A percentile compares a stretch with the other conserved stretches of the same genome.
Evolutionary conservation across 2,888 invertebrate genomes (phyloP).

Genomic region (Drosophila infuscata): DNA sequence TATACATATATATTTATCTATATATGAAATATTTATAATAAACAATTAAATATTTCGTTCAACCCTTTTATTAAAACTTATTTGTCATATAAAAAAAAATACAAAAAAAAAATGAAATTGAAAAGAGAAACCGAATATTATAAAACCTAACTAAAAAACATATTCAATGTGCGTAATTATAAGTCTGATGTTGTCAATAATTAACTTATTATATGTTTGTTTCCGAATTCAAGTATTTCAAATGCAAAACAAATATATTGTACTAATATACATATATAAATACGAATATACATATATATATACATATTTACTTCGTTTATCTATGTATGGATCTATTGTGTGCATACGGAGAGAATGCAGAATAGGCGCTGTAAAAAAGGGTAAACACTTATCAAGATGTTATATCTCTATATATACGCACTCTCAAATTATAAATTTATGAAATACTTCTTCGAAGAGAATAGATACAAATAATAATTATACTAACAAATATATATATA

Average conservation of each 20-base stretch:
- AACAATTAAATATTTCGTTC: conserved; percentile 29
- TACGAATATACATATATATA: conserved; percentile 42
- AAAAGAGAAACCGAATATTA: conserved; percentile 35
- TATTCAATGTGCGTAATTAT: conserved; percentile 82
- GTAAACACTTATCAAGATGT: conserved; percentile 52
- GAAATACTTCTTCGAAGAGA: conserved; percentile 31
- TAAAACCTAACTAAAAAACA: conserved; percentile 57
- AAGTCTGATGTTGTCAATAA: conserved; percentile 84
- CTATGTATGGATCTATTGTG: conserved; percentile 45
- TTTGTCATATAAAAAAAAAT: conserved; percentile 33
- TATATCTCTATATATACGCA: conserved; percentile 57
- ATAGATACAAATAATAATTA: conserved; percentile 38
- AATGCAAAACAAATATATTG: conserved; percentile 45
- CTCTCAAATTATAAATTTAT: conserved; percentile 35
- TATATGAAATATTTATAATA: conserved; percentile 20
- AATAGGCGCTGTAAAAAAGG: conserved; percentile 37
- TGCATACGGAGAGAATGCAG: conserved; percentile 16
- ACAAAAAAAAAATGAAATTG: conserved; percentile 26
- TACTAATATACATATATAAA: conserved; percentile 34
- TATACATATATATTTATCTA: not conserved
- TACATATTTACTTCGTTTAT: conserved; percentile 63
- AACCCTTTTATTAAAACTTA: conserved; percentile 32
- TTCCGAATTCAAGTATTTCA: conserved; percentile 60
- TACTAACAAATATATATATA: conserved; percentile 60
- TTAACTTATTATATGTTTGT: conserved; percentile 58